Conservation (phyloP, 2,888 invertebrate species). For the Pachliopta kotzebuea region DNA sequence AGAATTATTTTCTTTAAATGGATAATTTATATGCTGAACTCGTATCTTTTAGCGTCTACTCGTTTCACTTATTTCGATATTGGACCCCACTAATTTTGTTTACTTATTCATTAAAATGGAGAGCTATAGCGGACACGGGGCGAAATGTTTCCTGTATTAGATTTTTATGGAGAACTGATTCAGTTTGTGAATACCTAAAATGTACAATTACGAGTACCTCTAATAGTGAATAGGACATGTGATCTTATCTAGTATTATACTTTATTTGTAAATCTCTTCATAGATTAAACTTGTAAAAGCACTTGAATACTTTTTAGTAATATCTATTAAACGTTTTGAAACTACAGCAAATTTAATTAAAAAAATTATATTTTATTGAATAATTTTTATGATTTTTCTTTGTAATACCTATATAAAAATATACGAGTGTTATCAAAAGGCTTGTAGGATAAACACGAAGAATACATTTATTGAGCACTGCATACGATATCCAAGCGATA, state of each 20-base stretch:
- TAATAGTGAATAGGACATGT: neutral
- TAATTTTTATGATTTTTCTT: too few relatives aligned
- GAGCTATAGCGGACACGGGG: conserved; percentile 55
- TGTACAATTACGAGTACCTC: conserved; percentile 30
- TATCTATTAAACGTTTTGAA: too few relatives aligned
- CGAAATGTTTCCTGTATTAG: conserved; percentile 63
- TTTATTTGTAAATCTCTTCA: too few relatives aligned
- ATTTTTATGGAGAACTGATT: conserved; percentile 66
- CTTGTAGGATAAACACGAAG: conserved; percentile 51
- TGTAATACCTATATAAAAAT: too few relatives aligned
- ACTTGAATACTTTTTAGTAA: too few relatives aligned
- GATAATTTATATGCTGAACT: conserved; percentile 63
- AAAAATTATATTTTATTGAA: too few relatives aligned
- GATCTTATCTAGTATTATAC: too few relatives aligned
- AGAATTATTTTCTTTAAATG: conserved; percentile 30
- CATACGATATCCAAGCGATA: conserved; percentile 60
- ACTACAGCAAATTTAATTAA: too few relatives aligned
- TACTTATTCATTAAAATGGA: conserved; percentile 77
- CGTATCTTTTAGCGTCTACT: conserved; percentile 63
- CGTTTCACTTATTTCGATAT: conserved; percentile 74
- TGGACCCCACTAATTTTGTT: conserved; percentile 75
- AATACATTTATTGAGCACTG: conserved; percentile 57
- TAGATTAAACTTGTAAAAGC: too few relatives aligned
- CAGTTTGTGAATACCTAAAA: conserved; percentile 48
- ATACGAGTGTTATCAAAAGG: conserved; percentile 42